phyloP scores from a whole-genome alignment of 1,140 invertebrate species.

The Ceratitis capitata region DNA sequence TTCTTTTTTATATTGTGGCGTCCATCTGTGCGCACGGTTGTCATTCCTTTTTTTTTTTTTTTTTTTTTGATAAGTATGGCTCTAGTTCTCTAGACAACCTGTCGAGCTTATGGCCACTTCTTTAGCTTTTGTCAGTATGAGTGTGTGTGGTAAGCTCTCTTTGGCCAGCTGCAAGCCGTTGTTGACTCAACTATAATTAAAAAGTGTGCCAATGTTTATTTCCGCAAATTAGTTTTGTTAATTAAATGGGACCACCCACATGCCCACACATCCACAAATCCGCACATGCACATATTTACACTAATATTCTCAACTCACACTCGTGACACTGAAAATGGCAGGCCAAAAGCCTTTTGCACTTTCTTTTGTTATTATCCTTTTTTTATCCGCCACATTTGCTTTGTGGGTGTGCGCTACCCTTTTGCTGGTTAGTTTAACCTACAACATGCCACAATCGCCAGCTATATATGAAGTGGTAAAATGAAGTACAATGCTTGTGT shows the following conservation, averaged over 20 bases:
- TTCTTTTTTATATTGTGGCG: background rate
- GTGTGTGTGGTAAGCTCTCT: background rate
- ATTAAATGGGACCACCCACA: slow-evolving; percentile 42
- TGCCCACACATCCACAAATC: background rate
- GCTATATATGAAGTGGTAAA: background rate
- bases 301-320: no score
- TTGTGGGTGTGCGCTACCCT: background rate
- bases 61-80: background rate
- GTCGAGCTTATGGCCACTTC: background rate
- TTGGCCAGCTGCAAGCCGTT: background rate
- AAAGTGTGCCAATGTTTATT: slow-evolving; percentile 62
- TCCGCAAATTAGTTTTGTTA: slow-evolving; percentile 50
- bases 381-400: background rate
- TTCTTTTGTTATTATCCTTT: background rate
- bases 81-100: background rate
- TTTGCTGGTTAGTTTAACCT: background rate
- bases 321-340: slow-evolving; percentile 4
- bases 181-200: slow-evolving; percentile 54
- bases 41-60: background rate
- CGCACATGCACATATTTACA: background rate
- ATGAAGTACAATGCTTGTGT: background rate
- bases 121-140: no score
- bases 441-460: background rate
- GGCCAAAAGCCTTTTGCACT: background rate
- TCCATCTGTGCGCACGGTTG: background rate